These are phyloP conservation scores for Brenthis ino DNA, from an alignment of 2,888 invertebrate genomes.

Conservation along the genomic window DNA sequence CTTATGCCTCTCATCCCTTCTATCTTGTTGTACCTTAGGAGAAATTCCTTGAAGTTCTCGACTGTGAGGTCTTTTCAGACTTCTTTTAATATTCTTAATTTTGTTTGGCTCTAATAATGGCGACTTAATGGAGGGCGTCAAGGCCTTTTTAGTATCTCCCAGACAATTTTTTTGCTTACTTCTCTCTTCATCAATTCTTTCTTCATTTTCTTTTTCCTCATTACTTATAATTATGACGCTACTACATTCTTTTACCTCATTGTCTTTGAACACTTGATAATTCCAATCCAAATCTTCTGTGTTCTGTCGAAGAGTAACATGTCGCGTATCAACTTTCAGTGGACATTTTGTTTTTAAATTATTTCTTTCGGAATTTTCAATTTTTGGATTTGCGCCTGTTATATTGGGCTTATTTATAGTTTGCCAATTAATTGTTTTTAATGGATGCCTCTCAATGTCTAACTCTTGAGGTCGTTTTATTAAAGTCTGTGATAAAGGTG, in stretches of 20 bases:
- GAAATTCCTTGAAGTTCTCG: slow-evolving; percentile 64
- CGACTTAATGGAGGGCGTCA: slow-evolving; percentile 52
- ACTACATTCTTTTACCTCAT: slow-evolving; percentile 37
- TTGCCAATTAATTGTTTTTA: slow-evolving; percentile 52
- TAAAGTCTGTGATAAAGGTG: slow-evolving; percentile 56
- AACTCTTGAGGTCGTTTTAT: slow-evolving; percentile 41
- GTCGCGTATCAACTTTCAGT: slow-evolving; percentile 48
- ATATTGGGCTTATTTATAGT: slow-evolving; percentile 29
- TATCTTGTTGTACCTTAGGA: slow-evolving; percentile 46
- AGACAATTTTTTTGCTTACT: slow-evolving; percentile 41
- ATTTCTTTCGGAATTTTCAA: slow-evolving; percentile 33
- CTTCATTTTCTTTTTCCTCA: slow-evolving; percentile 43
- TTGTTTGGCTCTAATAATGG: slow-evolving; percentile 48
- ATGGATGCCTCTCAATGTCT: slow-evolving; percentile 48
- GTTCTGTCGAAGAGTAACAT: slow-evolving; percentile 54
- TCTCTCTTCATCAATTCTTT: slow-evolving; percentile 22
- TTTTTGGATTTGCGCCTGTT: slow-evolving; percentile 41
- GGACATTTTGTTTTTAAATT: slow-evolving; percentile 35
- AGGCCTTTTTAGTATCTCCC: slow-evolving; percentile 40
- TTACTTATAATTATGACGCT: slow-evolving; percentile 50
- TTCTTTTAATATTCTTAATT: slow-evolving; percentile 66
- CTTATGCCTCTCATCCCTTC: slow-evolving; percentile 50
- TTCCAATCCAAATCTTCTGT: slow-evolving; percentile 54
- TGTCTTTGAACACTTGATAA: slow-evolving; percentile 54
- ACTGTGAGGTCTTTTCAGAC: slow-evolving; percentile 69